Conservation (phyloP, 2,797 vertebrate species). For the Diplodus puntazzo region DNA sequence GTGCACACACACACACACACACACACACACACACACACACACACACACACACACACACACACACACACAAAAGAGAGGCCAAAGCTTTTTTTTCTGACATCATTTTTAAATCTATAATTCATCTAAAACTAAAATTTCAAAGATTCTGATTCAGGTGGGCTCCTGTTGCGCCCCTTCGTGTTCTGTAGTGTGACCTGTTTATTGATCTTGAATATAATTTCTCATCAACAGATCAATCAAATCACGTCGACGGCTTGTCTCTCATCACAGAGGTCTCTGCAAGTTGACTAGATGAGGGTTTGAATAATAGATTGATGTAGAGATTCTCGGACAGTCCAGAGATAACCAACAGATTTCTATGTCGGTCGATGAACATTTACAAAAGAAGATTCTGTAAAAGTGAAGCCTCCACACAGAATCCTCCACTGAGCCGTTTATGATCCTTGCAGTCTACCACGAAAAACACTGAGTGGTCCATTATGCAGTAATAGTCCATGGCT, state of each 20-base stretch:
- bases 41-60: background rate
- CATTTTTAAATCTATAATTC: background rate
- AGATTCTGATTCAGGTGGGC: background rate
- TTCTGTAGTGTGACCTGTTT: background rate
- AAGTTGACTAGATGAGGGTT: slow-evolving; percentile 4
- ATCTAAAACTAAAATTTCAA: background rate
- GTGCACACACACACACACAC: background rate
- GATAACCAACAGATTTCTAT: slow-evolving; percentile 9
- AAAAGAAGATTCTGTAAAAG: slow-evolving; percentile 8
- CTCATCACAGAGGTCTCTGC: slow-evolving; percentile 19
- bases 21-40: background rate
- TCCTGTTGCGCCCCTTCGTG: background rate
- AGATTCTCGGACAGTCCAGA: background rate
- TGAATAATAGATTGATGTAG: background rate
- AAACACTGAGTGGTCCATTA: slow-evolving; percentile 58
- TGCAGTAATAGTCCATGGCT: slow-evolving; percentile 37
- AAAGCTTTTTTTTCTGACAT: background rate
- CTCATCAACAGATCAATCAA: slow-evolving; percentile 17
- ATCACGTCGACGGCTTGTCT: background rate
- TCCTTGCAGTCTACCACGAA: slow-evolving; percentile 9
- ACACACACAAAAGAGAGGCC: background rate
- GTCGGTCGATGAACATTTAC: background rate
- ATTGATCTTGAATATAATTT: background rate
- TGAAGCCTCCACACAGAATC: slow-evolving; percentile 14
- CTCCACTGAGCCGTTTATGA: slow-evolving; percentile 31